phyloP scores from a whole-genome alignment of 2,113 vertebrate genomes.

The Mixornis gularis region DNA sequence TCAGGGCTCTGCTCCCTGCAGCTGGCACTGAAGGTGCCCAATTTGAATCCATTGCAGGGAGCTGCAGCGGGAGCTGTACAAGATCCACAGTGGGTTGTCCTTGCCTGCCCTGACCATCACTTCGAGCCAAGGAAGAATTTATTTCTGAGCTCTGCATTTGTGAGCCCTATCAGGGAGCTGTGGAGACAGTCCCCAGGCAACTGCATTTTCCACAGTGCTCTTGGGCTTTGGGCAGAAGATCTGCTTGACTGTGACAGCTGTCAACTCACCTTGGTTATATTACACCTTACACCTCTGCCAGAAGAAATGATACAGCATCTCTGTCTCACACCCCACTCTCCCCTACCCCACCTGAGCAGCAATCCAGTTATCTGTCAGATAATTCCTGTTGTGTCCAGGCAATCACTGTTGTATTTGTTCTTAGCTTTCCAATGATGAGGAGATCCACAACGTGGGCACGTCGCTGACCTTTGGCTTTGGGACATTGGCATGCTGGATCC shows the following conservation, averaged over 20 bases:
- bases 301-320: background rate
- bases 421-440: constrained; percentile 76
- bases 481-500: constrained; percentile 87
- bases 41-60: background rate
- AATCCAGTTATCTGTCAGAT: background rate
- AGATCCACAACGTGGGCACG: constrained; percentile 82
- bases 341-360: background rate
- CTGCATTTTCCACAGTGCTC: background rate
- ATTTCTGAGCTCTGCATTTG: background rate
- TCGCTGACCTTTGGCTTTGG: constrained; percentile 84
- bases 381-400: background rate
- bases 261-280: background rate
- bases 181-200: background rate
- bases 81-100: background rate
- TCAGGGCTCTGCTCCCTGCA: background rate
- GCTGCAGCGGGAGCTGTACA: background rate
- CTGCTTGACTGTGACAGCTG: background rate
- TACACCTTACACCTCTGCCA: background rate
- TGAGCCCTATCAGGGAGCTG: background rate
- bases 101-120: background rate
- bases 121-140: background rate
- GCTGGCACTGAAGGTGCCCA: background rate
- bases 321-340: background rate
- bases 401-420: background rate
- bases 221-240: background rate